phyloP scores from a whole-genome alignment of 2,888 invertebrate species.

The Lasioglossum figueresi region DNA sequence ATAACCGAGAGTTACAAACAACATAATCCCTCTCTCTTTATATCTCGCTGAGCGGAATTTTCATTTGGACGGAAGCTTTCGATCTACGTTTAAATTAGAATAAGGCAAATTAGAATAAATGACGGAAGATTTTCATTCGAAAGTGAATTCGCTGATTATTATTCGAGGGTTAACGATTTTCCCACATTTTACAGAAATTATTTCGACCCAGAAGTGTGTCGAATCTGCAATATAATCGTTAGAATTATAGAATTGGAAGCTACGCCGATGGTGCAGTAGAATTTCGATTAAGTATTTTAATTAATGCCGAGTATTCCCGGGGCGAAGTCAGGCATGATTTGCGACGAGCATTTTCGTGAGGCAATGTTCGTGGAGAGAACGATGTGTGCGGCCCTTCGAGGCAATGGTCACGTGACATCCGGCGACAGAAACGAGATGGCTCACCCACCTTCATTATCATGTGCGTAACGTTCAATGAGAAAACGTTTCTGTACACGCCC shows the following conservation, averaged over 20 bases:
- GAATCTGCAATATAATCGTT: background rate
- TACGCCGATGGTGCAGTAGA: background rate
- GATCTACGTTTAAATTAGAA: background rate
- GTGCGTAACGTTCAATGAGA: conserved; percentile 69
- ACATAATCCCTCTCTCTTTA: background rate
- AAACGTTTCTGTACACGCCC: conserved; percentile 69
- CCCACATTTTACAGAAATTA: background rate
- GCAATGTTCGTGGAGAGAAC: conserved; percentile 13
- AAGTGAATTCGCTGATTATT: background rate
- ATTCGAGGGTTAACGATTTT: background rate
- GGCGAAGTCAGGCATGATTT: background rate
- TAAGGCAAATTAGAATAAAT: background rate
- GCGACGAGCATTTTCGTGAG: background rate
- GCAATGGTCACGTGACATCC: conserved; percentile 67
- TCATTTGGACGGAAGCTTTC: background rate
- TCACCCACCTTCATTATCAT: conserved; percentile 74
- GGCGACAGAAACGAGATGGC: conserved; percentile 63
- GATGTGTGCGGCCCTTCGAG: conserved; percentile 56
- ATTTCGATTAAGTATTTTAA: background rate
- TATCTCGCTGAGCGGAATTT: background rate
- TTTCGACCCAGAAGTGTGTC: background rate
- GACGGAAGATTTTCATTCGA: background rate
- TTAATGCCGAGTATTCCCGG: background rate
- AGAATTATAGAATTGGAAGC: background rate
- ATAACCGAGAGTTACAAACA: background rate